Percentiles rank a stretch among this genome's conserved stretches.
Evolutionary conservation across 2,888 invertebrate genomes (phyloP).

Genomic region (Dorcus hopei): DNA sequence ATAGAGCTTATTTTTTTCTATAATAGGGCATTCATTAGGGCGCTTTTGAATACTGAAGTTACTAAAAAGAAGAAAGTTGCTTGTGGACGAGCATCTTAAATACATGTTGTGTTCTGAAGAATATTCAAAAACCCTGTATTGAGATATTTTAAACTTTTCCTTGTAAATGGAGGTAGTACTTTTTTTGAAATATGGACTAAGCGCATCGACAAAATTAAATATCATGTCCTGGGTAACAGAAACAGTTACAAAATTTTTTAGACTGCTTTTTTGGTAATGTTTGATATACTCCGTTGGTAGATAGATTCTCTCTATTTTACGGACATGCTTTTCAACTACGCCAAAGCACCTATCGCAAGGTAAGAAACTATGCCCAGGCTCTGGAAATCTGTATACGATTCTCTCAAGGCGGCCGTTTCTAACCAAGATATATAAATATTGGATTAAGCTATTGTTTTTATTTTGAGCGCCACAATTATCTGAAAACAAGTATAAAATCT

Average conservation of each 20-base stretch:
- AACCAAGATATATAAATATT: conserved; percentile 3
- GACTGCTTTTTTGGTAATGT: neutral
- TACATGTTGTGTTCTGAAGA: neutral
- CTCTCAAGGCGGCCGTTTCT: conserved; percentile 1
- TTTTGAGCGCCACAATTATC: conserved; percentile 14
- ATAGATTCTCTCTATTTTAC: conserved; percentile 1
- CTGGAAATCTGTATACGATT: conserved; percentile 9
- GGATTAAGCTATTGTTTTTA: conserved; percentile 9
- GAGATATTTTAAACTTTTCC: neutral
- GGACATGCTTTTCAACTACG: conserved; percentile 5
- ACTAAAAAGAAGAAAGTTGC: neutral
- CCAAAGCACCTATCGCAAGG: conserved; percentile 7
- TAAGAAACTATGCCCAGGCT: conserved; percentile 13
- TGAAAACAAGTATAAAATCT: conserved; percentile 8
- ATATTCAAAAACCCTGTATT: neutral
- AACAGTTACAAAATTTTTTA: neutral
- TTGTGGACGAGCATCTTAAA: neutral
- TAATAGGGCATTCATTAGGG: neutral
- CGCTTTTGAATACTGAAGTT: neutral
- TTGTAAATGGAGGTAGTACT: neutral
- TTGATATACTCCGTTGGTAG: conserved; percentile 2
- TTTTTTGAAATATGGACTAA: neutral
- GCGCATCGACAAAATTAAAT: neutral
- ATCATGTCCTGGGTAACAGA: neutral
- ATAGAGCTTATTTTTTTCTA: neutral